A percentile compares a stretch with the other conserved stretches of the same genome.
Evolutionary conservation across 2,113 vertebrate genomes (phyloP).

Genomic region (Felis catus): DNA sequence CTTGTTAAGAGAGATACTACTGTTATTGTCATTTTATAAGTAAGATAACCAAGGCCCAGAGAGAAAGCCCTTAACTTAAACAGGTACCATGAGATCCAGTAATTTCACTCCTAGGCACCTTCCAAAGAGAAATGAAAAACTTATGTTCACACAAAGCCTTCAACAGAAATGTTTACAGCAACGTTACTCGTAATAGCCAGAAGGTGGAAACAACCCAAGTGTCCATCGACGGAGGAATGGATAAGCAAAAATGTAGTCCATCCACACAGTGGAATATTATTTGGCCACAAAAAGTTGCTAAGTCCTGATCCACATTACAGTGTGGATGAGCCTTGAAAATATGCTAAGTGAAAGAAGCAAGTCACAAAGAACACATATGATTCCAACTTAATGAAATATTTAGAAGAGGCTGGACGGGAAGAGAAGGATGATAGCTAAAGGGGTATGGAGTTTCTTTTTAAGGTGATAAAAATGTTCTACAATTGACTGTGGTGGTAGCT

Average conservation of each 20-base stretch:
- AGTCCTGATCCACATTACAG: not conserved
- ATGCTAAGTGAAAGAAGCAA: not conserved
- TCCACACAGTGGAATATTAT: not conserved
- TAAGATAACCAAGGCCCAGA: not conserved
- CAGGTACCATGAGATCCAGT: not conserved
- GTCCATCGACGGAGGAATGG: not conserved
- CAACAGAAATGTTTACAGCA: not conserved
- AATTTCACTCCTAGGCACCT: not conserved
- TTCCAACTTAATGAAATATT: not conserved
- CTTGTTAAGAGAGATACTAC: not conserved
- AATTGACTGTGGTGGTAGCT: not conserved
- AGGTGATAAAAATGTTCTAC: not conserved
- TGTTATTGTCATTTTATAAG: conserved; percentile 1
- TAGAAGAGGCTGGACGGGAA: not conserved
- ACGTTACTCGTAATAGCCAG: not conserved
- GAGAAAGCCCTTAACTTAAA: not conserved
- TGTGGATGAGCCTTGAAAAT: not conserved
- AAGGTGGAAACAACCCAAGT: not conserved
- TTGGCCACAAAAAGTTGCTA: not conserved
- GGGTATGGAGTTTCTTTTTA: not conserved
- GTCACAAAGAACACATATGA: not conserved
- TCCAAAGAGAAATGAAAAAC: conserved; percentile 33
- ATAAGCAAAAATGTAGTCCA: not conserved
- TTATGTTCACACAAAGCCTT: not conserved
- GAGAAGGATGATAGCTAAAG: not conserved